These are phyloP conservation scores for Phacellophora camtschatica DNA, from an alignment of 30 jellyfish, hydroid and myxozoan genomes.

Conservation along the genomic window DNA sequence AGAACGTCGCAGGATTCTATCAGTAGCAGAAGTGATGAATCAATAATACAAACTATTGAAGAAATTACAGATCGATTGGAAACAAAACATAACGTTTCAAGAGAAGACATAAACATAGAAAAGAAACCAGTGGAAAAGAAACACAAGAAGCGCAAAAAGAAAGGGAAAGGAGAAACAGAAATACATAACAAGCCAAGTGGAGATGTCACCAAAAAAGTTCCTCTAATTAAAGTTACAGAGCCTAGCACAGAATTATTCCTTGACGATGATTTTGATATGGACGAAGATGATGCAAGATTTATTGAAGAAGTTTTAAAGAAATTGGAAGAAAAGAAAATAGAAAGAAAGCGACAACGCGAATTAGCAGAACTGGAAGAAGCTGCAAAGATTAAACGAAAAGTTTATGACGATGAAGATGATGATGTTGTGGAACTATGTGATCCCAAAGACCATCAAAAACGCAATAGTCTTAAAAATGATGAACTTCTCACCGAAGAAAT, in stretches of 20 bases:
- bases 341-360: conserved; percentile 35
- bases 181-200: neutral
- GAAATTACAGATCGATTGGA: neutral
- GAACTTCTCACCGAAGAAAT: neutral
- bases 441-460: too few relatives aligned
- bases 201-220: conserved; percentile 42
- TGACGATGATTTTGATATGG: conserved; percentile 47
- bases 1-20: neutral
- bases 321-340: conserved; percentile 29
- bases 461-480: neutral
- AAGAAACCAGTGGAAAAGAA: neutral
- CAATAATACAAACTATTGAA: neutral
- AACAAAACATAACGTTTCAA: neutral
- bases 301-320: conserved; percentile 60
- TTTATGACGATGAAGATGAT: neutral
- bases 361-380: conserved; percentile 29
- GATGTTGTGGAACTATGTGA: neutral
- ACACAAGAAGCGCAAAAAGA: neutral
- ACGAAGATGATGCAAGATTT: conserved; percentile 60
- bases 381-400: neutral
- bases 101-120: neutral
- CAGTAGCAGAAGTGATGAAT: neutral
- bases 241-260: conserved; percentile 61
- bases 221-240: conserved; percentile 47
- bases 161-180: neutral